phyloP scores from a whole-genome alignment of 2,797 vertebrate species.

The Gymnothorax reevesii region DNA sequence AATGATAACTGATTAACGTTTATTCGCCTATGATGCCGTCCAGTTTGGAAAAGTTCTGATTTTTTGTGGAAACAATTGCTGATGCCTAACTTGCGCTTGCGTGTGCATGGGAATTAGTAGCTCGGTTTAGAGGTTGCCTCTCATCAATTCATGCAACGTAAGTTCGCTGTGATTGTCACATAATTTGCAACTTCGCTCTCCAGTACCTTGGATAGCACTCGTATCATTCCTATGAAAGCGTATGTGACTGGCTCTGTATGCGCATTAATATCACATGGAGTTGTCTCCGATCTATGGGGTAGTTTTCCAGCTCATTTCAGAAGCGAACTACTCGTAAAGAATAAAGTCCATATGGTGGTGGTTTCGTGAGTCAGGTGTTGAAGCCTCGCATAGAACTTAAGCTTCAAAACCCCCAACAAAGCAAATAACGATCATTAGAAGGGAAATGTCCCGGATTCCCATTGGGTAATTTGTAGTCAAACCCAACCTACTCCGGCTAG shows the following conservation, averaged over 20 bases:
- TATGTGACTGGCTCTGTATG: neutral
- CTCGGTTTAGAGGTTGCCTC: neutral
- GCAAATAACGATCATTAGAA: neutral
- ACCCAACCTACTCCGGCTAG: conserved; percentile 1
- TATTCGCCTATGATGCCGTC: too few species aligned
- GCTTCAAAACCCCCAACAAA: neutral
- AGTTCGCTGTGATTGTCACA: too few species aligned
- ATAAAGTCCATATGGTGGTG: neutral
- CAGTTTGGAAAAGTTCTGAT: too few species aligned
- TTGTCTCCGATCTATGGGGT: neutral
- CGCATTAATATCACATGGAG: neutral
- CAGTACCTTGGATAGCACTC: conserved; percentile 23
- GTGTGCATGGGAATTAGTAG: too few species aligned
- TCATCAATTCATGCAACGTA: neutral
- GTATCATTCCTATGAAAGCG: neutral
- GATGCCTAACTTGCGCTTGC: too few species aligned
- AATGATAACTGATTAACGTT: too few species aligned
- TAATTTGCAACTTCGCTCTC: neutral
- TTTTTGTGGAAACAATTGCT: too few species aligned
- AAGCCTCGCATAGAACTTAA: neutral
- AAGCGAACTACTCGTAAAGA: neutral
- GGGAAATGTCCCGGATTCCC: neutral
- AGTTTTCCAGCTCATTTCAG: neutral
- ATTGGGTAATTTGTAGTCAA: conserved; percentile 23
- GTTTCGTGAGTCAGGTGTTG: neutral